Percentiles rank a stretch among this genome's conserved stretches.
These are phyloP conservation scores for Eciton burchellii DNA, from an alignment of 1,140 invertebrate genomes.

Conservation along the genomic window DNA sequence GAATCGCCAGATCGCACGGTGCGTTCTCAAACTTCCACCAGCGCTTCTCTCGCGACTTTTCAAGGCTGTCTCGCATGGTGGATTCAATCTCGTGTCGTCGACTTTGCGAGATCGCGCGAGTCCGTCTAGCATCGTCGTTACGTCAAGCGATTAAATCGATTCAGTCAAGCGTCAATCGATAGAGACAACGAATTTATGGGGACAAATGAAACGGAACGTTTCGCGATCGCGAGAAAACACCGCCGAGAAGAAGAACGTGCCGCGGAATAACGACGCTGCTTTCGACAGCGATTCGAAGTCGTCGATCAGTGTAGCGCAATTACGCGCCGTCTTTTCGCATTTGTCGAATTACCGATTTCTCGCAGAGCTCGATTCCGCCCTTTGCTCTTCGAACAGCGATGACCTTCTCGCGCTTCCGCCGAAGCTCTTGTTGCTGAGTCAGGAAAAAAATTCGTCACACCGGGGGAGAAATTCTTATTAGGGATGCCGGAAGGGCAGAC, in stretches of 20 bases:
- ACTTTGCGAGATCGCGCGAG: too few species aligned
- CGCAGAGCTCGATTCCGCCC: conserved; percentile 38
- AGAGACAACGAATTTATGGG: conserved; percentile 46
- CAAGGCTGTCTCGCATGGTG: not conserved
- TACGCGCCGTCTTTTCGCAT: conserved; percentile 42
- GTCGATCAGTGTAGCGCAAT: conserved; percentile 64
- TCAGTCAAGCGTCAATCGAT: too few species aligned
- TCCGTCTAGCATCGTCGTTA: too few species aligned
- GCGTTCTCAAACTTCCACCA: not conserved
- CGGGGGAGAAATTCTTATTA: conserved; percentile 48
- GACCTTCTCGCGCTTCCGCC: not conserved
- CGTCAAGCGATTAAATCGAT: too few species aligned
- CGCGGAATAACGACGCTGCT: conserved; percentile 69
- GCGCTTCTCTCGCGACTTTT: not conserved
- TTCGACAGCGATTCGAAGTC: conserved; percentile 62
- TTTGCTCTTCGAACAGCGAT: conserved; percentile 7
- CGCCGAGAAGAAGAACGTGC: conserved; percentile 51
- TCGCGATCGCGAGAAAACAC: not conserved
- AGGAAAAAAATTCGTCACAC: conserved; percentile 47
- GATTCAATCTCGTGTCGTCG: not conserved
- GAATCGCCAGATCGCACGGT: too few species aligned
- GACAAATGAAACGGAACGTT: too few species aligned
- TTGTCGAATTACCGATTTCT: conserved; percentile 63
- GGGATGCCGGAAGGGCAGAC: not conserved
- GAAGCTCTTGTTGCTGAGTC: conserved; percentile 40